Evolutionary conservation across 2,888 invertebrate species (phyloP).

Genomic region (Netelia inedita): DNA sequence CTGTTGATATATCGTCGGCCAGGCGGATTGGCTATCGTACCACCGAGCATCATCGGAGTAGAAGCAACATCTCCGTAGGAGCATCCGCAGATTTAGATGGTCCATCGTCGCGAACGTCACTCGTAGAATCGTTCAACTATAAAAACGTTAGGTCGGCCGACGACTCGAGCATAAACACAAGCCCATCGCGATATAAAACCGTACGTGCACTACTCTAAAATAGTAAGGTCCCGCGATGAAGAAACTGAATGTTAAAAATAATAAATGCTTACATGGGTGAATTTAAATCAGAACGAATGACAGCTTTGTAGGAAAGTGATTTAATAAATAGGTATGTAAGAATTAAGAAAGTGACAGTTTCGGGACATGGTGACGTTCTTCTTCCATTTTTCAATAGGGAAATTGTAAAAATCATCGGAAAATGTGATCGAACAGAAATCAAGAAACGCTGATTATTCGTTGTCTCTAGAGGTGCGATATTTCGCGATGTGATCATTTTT

Average conservation of each 20-base stretch:
- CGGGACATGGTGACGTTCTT: not conserved
- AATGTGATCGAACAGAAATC: not conserved
- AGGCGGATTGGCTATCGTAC: conserved; percentile 39
- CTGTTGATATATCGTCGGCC: conserved; percentile 18
- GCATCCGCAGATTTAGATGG: conserved; percentile 51
- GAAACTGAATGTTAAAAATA: not conserved
- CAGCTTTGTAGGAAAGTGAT: not conserved
- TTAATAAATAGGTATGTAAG: not conserved
- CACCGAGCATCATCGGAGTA: conserved; percentile 47
- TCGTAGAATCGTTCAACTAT: not conserved
- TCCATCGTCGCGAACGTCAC: conserved; percentile 46
- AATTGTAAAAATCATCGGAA: too few relatives aligned
- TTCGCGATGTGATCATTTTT: not conserved
- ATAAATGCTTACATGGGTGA: not conserved
- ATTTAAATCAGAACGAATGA: not conserved
- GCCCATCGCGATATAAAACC: not conserved
- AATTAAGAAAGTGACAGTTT: not conserved
- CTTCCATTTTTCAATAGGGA: not conserved
- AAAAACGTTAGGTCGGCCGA: not conserved
- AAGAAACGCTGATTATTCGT: not conserved
- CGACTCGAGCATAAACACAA: not conserved
- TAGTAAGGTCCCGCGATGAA: not conserved
- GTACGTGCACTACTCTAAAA: too few relatives aligned
- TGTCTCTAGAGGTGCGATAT: not conserved
- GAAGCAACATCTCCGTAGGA: conserved; percentile 47